A percentile compares a stretch with the other conserved stretches of the same genome.
phyloP scores from a whole-genome alignment of 2,888 invertebrate species.

The Pandemis cinnamomeana region DNA sequence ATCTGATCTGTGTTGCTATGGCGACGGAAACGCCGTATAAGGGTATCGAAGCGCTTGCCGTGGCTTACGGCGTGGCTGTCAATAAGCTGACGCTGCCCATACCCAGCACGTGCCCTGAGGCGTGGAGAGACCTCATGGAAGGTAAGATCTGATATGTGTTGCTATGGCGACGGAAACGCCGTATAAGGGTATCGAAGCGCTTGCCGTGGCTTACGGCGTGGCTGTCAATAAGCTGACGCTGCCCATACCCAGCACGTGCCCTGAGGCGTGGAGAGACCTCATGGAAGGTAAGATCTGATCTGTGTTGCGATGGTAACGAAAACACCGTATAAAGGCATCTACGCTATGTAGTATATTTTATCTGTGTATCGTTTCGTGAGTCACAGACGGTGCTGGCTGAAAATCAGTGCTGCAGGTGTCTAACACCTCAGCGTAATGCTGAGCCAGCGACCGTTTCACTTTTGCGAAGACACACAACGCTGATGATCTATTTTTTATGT shows the following conservation, averaged over 20 bases:
- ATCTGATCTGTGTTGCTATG: slow-evolving; percentile 97
- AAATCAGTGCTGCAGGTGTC: too few species aligned
- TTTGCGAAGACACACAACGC: too few species aligned
- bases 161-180: slow-evolving; percentile 99
- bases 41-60: slow-evolving; percentile 98
- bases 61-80: slow-evolving; percentile 98
- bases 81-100: slow-evolving; percentile 98
- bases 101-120: slow-evolving; percentile 96
- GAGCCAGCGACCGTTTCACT: too few species aligned
- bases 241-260: slow-evolving; percentile 98
- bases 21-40: slow-evolving; percentile 99
- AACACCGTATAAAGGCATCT: slow-evolving; percentile 98
- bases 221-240: slow-evolving; percentile 97
- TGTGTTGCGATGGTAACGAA: slow-evolving; percentile 99
- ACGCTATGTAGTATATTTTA: too few species aligned
- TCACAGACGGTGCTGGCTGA: too few species aligned
- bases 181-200: slow-evolving; percentile 97
- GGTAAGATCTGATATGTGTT: slow-evolving; percentile 98
- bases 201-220: slow-evolving; percentile 98
- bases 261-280: slow-evolving; percentile 94
- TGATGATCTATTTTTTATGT: too few species aligned
- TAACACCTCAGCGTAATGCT: too few species aligned
- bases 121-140: slow-evolving; percentile 97
- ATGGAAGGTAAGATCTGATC: slow-evolving; percentile 99
- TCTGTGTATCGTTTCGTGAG: too few species aligned